Base-by-base conservation (phyloP, 2,888 invertebrate genomes). In the Athalia circularis region DNA sequence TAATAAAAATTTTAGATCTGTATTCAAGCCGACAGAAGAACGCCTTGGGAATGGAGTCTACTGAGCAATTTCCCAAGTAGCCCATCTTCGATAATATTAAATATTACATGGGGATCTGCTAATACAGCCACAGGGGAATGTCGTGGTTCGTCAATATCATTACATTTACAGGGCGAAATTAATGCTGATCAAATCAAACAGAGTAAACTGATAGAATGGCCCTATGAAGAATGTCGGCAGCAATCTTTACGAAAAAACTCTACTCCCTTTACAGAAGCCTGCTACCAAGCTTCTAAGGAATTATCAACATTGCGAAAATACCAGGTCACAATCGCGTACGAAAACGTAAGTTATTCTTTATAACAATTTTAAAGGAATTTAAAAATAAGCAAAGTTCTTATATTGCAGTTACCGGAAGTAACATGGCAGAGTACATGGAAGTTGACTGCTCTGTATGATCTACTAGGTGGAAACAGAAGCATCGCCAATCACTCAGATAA, bases 231-330 rank as follows among this genome's bases (percentile, higher is more conserved):
- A 65, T 89, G 89, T 79, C 84, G 85, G 13, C 78, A 83, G 29
- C 83, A 88, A 65, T 79, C 84, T 1, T 72, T 79, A 59, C 86
- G 81, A 6, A 88, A 87, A 78, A 80, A 54, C 7, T 84, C 84
- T 59, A 78, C 85, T 5, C 88, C 89, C n/a, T 89, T 87, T 50
- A 86, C 89, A 0, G 85, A 87, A 76, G 86, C 88, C 65, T 90
- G 90, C 76, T 89, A 89, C 77, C 86, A 88, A 82, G 84, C 83
- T 13, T 90, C 89, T 5, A 87, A 83, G 75, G 89, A 90, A 84
- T 83, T 90, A 77, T 89, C 89, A 5, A 90, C 88, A 8, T 82
- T 89, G 11, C 84, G 89, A 77, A 88, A 85, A 77, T 90, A 89
- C 80, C 81, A 86, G 81, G 81, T 86, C 61, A 77, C 80, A 48